Conservation (phyloP, 1,140 invertebrate species). For the Ganaspis sp. region DNA sequence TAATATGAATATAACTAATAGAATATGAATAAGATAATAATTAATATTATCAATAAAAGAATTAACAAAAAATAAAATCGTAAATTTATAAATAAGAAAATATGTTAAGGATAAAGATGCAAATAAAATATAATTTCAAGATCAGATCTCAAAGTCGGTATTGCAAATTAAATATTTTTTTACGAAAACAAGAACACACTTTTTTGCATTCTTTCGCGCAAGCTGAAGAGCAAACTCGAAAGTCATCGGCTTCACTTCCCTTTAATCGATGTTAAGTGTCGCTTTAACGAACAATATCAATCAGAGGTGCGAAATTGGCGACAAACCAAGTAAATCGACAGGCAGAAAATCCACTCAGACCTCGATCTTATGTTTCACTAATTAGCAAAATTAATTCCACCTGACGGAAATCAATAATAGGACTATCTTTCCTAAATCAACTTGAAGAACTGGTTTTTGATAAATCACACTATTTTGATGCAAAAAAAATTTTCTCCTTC, state of each 20-base stretch:
- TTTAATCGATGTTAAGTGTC: constrained; percentile 7
- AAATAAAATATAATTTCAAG: too few species aligned
- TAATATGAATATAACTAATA: too few species aligned
- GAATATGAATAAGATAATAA: too few species aligned
- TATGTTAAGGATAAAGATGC: too few species aligned
- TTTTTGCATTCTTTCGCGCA: too few species aligned
- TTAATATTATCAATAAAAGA: neutral
- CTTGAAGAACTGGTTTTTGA: neutral
- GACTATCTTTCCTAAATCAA: neutral
- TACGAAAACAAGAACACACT: too few species aligned
- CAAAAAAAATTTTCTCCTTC: too few species aligned
- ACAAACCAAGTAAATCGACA: neutral
- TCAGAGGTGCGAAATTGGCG: neutral
- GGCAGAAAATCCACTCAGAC: neutral
- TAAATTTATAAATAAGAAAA: too few species aligned
- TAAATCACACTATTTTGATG: neutral
- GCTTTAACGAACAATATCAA: constrained; percentile 25
- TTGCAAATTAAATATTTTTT: too few species aligned
- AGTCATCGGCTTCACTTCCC: neutral
- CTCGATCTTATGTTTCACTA: neutral
- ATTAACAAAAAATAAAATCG: neutral
- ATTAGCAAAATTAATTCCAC: constrained; percentile 9
- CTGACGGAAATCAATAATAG: constrained; percentile 10
- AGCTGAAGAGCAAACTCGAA: neutral
- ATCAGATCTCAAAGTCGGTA: too few species aligned